phyloP scores from a whole-genome alignment of 2,797 vertebrate genomes.

The Microctenopoma steveboyesi region DNA sequence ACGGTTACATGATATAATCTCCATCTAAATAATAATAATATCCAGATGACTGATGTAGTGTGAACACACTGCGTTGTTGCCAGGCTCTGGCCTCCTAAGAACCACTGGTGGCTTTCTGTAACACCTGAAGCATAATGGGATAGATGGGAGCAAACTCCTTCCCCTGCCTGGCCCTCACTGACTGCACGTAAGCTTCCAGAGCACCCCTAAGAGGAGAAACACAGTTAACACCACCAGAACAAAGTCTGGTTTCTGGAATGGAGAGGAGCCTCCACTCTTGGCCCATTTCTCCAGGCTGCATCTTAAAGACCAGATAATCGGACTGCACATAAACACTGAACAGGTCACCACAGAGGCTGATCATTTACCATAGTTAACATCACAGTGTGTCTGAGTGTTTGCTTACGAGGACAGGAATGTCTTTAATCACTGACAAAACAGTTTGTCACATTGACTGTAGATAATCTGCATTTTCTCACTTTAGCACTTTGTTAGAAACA shows the following conservation, averaged over 20 bases:
- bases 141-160: constrained; percentile 96
- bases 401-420: too few species aligned
- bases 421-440: too few species aligned
- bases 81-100: constrained; percentile 70
- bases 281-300: too few species aligned
- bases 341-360: constrained; percentile 23
- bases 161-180: constrained; percentile 89
- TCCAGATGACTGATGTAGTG: not conserved
- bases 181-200: constrained; percentile 95
- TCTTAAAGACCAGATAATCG: too few species aligned
- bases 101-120: constrained; percentile 87
- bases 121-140: constrained; percentile 94
- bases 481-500: too few species aligned
- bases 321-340: not conserved
- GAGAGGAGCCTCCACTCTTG: too few species aligned
- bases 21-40: too few species aligned
- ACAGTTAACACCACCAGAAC: not conserved
- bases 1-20: not conserved
- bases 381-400: not conserved
- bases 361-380: not conserved
- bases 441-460: too few species aligned
- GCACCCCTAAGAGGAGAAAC: constrained; percentile 82
- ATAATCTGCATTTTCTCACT: too few species aligned
- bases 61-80: constrained; percentile 5
- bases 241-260: not conserved